phyloP scores from a whole-genome alignment of 2,797 vertebrate genomes.

The Pseudopleuronectes americanus region DNA sequence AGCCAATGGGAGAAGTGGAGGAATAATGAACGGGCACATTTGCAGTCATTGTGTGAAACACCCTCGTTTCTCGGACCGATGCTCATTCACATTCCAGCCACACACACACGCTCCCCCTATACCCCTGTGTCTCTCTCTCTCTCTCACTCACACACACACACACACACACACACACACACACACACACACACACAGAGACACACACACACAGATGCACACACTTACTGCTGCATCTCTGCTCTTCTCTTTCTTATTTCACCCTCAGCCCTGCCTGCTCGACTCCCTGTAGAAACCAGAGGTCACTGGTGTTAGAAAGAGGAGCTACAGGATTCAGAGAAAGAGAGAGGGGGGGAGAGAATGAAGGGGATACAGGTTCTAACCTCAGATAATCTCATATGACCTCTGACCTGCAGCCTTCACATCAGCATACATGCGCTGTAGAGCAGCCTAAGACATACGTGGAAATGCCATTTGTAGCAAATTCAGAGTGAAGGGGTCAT shows the following conservation, averaged over 20 bases:
- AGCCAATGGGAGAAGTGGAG: slow-evolving; percentile 47
- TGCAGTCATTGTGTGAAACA: slow-evolving; percentile 71
- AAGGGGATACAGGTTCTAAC: slow-evolving; percentile 63
- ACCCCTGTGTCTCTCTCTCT: not conserved
- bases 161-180: slow-evolving; percentile 7
- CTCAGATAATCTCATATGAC: slow-evolving; percentile 62
- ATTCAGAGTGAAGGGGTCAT: no score
- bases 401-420: slow-evolving; percentile 45
- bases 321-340: slow-evolving; percentile 50
- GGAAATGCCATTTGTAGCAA: no score
- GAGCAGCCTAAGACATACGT: slow-evolving; percentile 8
- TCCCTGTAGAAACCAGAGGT: slow-evolving; percentile 75
- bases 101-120: slow-evolving; percentile 32
- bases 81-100: slow-evolving; percentile 73
- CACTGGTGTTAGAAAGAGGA: slow-evolving; percentile 60
- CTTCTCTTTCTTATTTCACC: slow-evolving; percentile 75
- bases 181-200: slow-evolving; percentile 6
- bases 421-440: slow-evolving; percentile 26
- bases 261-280: slow-evolving; percentile 49
- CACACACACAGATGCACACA: slow-evolving; percentile 8
- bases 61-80: slow-evolving; percentile 53
- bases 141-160: slow-evolving; percentile 41
- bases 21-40: slow-evolving; percentile 68
- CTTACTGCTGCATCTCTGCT: slow-evolving; percentile 39
- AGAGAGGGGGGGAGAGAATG: slow-evolving; percentile 36